These are phyloP conservation scores for Drosophila punjabiensis DNA, from an alignment of 1,140 invertebrate genomes.

Conservation along the genomic window DNA sequence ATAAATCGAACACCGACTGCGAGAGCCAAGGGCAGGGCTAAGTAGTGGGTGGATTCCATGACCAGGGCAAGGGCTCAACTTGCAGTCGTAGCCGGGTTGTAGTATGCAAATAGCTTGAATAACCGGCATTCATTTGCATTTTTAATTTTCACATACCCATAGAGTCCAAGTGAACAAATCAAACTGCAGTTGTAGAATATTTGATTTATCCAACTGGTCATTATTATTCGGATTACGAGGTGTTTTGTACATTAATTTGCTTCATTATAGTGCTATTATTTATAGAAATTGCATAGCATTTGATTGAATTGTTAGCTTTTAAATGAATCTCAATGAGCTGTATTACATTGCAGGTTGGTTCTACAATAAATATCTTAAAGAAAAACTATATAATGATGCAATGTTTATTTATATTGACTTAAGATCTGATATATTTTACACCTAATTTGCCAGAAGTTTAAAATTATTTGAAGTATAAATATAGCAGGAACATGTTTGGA, in stretches of 20 bases:
- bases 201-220: slow-evolving; percentile 14
- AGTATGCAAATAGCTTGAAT: slow-evolving; percentile 39
- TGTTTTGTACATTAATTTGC: slow-evolving; percentile 26
- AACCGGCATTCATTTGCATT: slow-evolving; percentile 41
- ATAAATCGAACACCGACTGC: slow-evolving; percentile 29
- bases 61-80: not conserved
- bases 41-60: slow-evolving; percentile 7
- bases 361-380: not conserved
- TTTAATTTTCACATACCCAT: slow-evolving; percentile 34
- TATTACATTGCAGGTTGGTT: not conserved
- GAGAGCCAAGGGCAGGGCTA: slow-evolving; percentile 29
- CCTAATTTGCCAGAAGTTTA: not conserved
- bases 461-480: not conserved
- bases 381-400: not conserved
- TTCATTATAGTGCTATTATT: not conserved
- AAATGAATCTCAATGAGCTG: not conserved
- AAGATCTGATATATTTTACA: fast-evolving
- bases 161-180: slow-evolving; percentile 6
- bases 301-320: not conserved
- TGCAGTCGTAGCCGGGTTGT: slow-evolving; percentile 3
- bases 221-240: slow-evolving; percentile 5
- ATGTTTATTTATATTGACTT: not conserved
- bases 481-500: not conserved
- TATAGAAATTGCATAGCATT: slow-evolving; percentile 4
- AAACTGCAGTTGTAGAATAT: slow-evolving; percentile 31